Percentiles rank a stretch among this genome's conserved stretches.
phyloP scores from a whole-genome alignment of 1,140 invertebrate species.

The Drosophila takahashii region DNA sequence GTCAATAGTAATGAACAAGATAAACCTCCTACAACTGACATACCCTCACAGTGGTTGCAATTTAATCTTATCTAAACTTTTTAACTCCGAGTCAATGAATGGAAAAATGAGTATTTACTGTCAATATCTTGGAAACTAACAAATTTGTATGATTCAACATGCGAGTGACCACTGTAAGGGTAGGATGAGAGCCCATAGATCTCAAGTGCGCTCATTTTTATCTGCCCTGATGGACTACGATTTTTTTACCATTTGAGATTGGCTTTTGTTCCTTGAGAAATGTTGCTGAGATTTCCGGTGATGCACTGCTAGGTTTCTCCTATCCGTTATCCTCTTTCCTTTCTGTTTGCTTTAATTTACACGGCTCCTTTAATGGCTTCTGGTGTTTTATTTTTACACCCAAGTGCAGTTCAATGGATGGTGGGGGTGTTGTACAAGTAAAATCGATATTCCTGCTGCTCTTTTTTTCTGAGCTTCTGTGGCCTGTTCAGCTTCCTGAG shows the following conservation, averaged over 20 bases:
- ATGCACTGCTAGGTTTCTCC: slow-evolving; percentile 18
- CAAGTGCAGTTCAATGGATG: slow-evolving; percentile 52
- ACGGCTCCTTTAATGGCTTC: slow-evolving; percentile 34
- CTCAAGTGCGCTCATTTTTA: slow-evolving; percentile 36
- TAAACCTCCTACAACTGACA: slow-evolving; percentile 9
- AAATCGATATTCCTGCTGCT: slow-evolving; percentile 71
- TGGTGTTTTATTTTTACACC: slow-evolving; percentile 31
- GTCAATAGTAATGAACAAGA: slow-evolving; percentile 22
- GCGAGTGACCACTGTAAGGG: slow-evolving; percentile 7
- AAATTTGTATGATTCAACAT: not conserved
- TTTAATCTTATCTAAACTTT: not conserved
- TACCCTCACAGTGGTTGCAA: not conserved
- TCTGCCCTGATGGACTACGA: slow-evolving; percentile 31
- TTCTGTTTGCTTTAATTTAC: slow-evolving; percentile 20
- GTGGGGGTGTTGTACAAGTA: slow-evolving; percentile 43
- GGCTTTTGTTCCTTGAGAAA: slow-evolving; percentile 66
- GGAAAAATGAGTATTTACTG: not conserved
- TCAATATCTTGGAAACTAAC: not conserved
- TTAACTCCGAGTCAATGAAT: not conserved
- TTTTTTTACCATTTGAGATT: slow-evolving; percentile 79
- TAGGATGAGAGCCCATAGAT: not conserved
- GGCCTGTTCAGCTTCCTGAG: slow-evolving; percentile 45
- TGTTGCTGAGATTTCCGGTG: slow-evolving; percentile 51
- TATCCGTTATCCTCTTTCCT: slow-evolving; percentile 26
- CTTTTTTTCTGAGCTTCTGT: slow-evolving; percentile 37